Percentiles rank a stretch among this genome's conserved stretches.
Conservation (phyloP, 2,797 vertebrate genomes). For the Emys orbicularis region DNA sequence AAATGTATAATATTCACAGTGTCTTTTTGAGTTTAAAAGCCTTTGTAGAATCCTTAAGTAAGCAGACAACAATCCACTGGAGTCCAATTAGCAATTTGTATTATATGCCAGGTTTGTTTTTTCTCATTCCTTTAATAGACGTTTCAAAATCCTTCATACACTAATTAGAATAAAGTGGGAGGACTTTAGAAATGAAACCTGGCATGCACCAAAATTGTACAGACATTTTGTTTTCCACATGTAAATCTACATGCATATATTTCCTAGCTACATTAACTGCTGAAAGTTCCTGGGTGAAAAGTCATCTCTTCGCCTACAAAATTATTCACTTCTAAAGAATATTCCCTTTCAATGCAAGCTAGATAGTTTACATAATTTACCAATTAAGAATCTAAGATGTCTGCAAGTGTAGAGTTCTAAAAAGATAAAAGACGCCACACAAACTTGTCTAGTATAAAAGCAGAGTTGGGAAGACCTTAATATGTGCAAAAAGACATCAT, state of each 20-base stretch:
- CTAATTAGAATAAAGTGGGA: neutral
- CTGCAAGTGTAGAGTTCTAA: neutral
- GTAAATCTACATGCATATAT: neutral
- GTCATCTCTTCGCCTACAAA: neutral
- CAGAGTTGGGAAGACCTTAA: neutral
- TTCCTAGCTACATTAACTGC: neutral
- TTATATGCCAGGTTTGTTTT: neutral
- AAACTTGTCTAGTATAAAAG: neutral
- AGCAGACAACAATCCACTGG: neutral
- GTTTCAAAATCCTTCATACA: neutral
- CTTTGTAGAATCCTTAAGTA: neutral
- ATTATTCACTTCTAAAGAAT: neutral
- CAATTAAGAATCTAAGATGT: neutral
- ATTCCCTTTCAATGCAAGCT: neutral
- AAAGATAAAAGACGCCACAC: neutral
- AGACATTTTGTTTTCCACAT: conserved; percentile 11
- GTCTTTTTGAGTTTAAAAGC: neutral
- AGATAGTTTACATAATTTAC: neutral
- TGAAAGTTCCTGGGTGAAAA: neutral
- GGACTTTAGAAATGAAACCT: neutral
- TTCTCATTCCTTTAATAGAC: neutral
- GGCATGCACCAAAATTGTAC: neutral
- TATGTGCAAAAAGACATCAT: neutral
- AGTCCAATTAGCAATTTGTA: neutral
- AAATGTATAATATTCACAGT: neutral